Conservation (phyloP, 2,888 invertebrate species). For the Cynaeus angustus region DNA sequence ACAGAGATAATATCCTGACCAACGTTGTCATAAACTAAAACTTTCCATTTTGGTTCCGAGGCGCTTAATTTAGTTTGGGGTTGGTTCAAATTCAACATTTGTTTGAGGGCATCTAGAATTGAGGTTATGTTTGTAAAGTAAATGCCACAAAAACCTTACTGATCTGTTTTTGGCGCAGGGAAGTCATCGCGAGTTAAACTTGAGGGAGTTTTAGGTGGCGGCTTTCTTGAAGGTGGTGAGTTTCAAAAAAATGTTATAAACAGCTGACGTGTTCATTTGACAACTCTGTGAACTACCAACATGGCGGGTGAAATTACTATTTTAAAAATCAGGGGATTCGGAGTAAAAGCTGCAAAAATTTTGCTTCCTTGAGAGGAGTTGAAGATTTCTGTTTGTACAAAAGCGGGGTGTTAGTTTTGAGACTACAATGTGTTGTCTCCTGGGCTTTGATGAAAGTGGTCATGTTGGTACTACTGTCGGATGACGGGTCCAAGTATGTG, state of each 20-base stretch:
- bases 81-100: slow-evolving; percentile 96
- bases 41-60: slow-evolving; percentile 95
- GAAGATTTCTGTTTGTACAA: too few species aligned
- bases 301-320: background rate
- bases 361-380: too few species aligned
- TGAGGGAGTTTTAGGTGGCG: slow-evolving; percentile 1
- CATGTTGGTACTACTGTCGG: slow-evolving; percentile 9
- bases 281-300: slow-evolving; percentile 29
- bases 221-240: background rate
- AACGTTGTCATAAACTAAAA: slow-evolving; percentile 94
- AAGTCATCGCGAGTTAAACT: slow-evolving; percentile 74
- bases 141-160: slow-evolving; percentile 72
- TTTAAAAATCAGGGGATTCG: background rate
- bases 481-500: slow-evolving; percentile 25
- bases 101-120: slow-evolving; percentile 88
- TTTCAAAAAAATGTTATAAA: slow-evolving; percentile 37
- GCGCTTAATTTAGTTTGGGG: slow-evolving; percentile 83
- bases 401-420: too few species aligned
- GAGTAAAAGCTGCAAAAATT: too few species aligned
- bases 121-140: slow-evolving; percentile 31
- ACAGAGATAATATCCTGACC: slow-evolving; percentile 99
- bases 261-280: slow-evolving; percentile 51
- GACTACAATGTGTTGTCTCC: too few species aligned
- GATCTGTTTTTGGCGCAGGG: slow-evolving; percentile 82
- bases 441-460: too few species aligned